Base-by-base conservation (phyloP, 2,888 invertebrate species). In the Dryocosmus kuriphilus region DNA sequence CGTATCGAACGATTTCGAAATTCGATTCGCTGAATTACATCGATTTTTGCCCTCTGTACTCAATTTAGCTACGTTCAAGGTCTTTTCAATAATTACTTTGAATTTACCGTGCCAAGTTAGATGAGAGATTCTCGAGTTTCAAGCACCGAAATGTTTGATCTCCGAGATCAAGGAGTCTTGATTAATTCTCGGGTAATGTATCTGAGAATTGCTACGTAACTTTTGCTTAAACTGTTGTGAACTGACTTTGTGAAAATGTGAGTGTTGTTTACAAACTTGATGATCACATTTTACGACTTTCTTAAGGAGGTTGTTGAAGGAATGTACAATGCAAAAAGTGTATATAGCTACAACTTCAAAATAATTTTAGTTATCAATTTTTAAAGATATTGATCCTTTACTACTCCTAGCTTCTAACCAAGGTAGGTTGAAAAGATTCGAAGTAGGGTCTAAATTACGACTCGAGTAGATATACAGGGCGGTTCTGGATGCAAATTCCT, bases 91-190 rank as follows among this genome's bases (percentile, higher is more conserved):
- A 67, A 67, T 67, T 67, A 46, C 67, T 67, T 30, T 19, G 27
- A 27, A 67, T 67, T 67, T 46, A 67, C 46, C 30, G 46, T 11
- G 51, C 4, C 67, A 51, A 67, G 46, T 65, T 65, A 30, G n/a
- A 46, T 46, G 67, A 46, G 67, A 46, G 46, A 46, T 46, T 27
- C 46, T 67, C 46, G 67, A 67, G 46, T 67, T 67, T 46, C 67
- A 46, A 67, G 67, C 27, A 67, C 67, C 46, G 27, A 30, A 30
- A 67, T 51, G 67, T 67, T 67, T 67, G 67, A 67, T 67, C 67
- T 67, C 67, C 0, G 46, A 67, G 67, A 67, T 67, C 46, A 67
- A 67, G 67, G 67, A 67, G 67, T 46, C 67, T 67, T 67, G 46
- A 67, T 67, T 67, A 51, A 67, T 67, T 67, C 41, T 46, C 67